Base-by-base conservation (phyloP, 2,888 invertebrate genomes). In the Eupithecia centaureata region DNA sequence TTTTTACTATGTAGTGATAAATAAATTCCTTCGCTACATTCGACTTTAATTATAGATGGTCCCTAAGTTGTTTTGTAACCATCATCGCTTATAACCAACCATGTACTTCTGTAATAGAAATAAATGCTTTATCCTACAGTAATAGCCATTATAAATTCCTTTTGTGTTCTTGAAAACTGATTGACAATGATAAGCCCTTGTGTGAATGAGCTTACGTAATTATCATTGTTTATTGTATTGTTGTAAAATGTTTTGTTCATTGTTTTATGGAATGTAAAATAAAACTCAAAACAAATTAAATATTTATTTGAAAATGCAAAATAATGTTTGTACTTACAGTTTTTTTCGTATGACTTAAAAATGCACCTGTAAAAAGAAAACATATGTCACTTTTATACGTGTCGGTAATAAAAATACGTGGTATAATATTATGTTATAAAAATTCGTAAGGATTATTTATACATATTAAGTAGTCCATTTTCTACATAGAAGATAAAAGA, bases 261-360 rank as follows among this genome's bases (percentile, higher is more conserved):
- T 0, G 22, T 25, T 25, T 51, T 51, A 51, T 15, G 38, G 56
- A 25, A 35, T 25, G 8, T 28, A 33, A 12, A 73, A 71, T 73
- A 51, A 73, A 73, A 73, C 71, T 42, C 71, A 60, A 64, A 65
- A 54, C 38, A 61, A 38, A 38, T 18, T 30, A 30, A 38, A 52
- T 3, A 2, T 73, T 73, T 73, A 73, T 71, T 73, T 28, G 5
- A 42, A 38, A 28, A 33, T 8, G 2, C 1, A 52, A 25, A 52
- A 4, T 27, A 2, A 52, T 28, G n/a, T n/a, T 12, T 56, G 4
- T 28, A 56, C 56, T 30, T 30, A 56, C 52, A 56, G 18, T 52
- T 25, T 22, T 52, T 15, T 0, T 15, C 1, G 15, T 25, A 5
- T 13, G 7, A 5, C 18, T 27, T 27, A 15, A 3, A 47, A 47